phyloP scores from a whole-genome alignment of 2,888 invertebrate species.

The Eristalis arbustorum region DNA sequence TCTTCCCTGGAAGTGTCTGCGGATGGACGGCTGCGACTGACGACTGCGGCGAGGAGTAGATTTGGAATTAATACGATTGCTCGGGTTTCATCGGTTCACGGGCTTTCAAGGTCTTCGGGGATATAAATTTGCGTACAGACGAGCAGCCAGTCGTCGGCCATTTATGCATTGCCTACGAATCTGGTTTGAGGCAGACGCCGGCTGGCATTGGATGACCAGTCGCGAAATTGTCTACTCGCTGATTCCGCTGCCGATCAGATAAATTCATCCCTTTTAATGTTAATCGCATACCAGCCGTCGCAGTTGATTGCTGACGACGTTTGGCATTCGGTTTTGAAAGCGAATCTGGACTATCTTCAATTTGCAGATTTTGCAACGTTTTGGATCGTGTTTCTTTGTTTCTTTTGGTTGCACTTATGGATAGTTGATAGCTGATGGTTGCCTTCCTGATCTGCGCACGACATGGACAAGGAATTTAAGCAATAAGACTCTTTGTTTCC shows the following conservation, averaged over 20 bases:
- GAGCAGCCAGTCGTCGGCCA: background rate
- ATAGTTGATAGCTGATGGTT: too few relatives aligned
- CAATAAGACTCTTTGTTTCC: too few relatives aligned
- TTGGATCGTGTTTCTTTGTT: background rate
- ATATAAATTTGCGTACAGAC: background rate
- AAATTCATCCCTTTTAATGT: background rate
- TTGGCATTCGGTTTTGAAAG: background rate
- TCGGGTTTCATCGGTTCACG: constrained; percentile 3
- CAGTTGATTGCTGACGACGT: background rate
- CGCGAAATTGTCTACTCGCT: background rate
- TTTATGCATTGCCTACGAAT: background rate
- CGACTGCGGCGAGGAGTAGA: background rate
- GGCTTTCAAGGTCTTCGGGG: constrained; percentile 14
- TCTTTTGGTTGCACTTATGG: too few relatives aligned
- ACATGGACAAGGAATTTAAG: too few relatives aligned
- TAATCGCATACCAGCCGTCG: background rate
- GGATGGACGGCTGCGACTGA: background rate
- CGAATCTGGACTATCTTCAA: background rate
- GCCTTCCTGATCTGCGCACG: too few relatives aligned
- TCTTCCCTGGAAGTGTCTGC: background rate
- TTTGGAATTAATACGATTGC: constrained; percentile 8
- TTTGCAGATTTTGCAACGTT: background rate
- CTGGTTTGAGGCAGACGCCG: background rate
- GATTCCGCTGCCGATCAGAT: background rate
- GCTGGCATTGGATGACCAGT: background rate